Evolutionary conservation across 1,140 invertebrate species (phyloP), one percentile per base, ranked within the genome.

Genomic region (Agraylea sexmaculata): DNA sequence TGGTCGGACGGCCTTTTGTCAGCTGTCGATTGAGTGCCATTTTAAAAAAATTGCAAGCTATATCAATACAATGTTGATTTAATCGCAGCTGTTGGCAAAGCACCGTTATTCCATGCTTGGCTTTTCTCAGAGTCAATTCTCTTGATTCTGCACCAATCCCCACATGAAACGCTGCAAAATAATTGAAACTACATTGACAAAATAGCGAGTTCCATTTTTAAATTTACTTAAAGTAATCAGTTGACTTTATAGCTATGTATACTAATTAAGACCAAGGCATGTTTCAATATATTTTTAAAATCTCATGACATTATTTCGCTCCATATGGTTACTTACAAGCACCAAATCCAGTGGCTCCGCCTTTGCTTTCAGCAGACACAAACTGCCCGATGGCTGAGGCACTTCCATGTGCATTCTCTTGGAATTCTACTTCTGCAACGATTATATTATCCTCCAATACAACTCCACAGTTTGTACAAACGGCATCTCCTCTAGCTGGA

Each of bases 391-490:
- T 78, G 11, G 87, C 80, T 43, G 80, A 84, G 31, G 81, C 74
- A 32, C 83, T 83, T 13, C 93, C 94, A 58, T 83, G 79, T 13
- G 85, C 77, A 59, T 84, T 83, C 64, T 98, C 94, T 61, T 92
- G 83, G 59, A 96, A 98, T 58, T 94, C 87, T 35, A 95, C 79
- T 62, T 98, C 93, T 3, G 87, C 87, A 17, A 99, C 91, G 56
- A 99, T 98, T 33, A 92, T 80, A 52, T 87, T 90, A 51, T 96
- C 91, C 58, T 97, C 93, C 2, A 98, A 60, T 2, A 99, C 94
- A 21, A 85, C 81, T 29, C 94, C 95, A 71, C 95, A 99, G 51
- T 82, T 80, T 21, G 85, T 96, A 67, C 95, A 99, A 0, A 96
- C 89, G 25, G 88, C 85, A 76, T 96, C 90, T 31, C 92, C 94